Conservation (phyloP, 1,140 invertebrate genomes). For the Meteorus sp. region DNA sequence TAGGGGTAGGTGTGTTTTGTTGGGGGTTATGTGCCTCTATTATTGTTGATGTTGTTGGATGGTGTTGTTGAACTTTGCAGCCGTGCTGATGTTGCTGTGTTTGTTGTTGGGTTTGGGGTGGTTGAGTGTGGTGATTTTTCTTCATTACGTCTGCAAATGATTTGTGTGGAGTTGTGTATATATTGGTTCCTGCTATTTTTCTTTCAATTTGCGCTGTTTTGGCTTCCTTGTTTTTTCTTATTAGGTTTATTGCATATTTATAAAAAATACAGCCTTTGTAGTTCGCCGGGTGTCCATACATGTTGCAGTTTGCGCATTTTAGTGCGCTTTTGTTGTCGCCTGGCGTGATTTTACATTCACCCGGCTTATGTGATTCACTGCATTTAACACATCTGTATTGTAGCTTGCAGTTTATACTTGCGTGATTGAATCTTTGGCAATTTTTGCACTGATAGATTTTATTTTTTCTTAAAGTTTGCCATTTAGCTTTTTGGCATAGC, state of each 20-base stretch:
- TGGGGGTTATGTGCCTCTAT: too few species aligned
- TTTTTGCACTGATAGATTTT: conserved; percentile 8
- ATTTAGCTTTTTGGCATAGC: conserved; percentile 7
- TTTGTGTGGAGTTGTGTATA: too few species aligned
- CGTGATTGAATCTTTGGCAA: conserved; percentile 18
- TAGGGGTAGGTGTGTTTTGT: too few species aligned
- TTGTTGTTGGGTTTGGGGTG: too few species aligned
- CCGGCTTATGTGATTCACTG: conserved; percentile 1
- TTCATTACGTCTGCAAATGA: too few species aligned
- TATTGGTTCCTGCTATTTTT: too few species aligned
- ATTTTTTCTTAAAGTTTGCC: conserved; percentile 13
- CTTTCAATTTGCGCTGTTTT: too few species aligned
- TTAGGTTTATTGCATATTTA: neutral
- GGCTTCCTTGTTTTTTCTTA: neutral
- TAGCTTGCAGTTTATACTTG: conserved; percentile 15
- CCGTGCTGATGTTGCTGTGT: too few species aligned
- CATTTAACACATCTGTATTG: conserved; percentile 20
- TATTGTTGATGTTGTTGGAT: too few species aligned
- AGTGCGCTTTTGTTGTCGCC: neutral
- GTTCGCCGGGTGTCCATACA: conserved; percentile 25
- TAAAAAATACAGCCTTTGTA: conserved; percentile 23
- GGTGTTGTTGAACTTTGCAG: too few species aligned
- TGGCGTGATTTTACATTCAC: conserved; percentile 6
- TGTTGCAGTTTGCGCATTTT: conserved; percentile 22
- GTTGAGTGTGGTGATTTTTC: too few species aligned